phyloP scores from a whole-genome alignment of 2,888 invertebrate genomes.

The Tuberolachnus salignus region DNA sequence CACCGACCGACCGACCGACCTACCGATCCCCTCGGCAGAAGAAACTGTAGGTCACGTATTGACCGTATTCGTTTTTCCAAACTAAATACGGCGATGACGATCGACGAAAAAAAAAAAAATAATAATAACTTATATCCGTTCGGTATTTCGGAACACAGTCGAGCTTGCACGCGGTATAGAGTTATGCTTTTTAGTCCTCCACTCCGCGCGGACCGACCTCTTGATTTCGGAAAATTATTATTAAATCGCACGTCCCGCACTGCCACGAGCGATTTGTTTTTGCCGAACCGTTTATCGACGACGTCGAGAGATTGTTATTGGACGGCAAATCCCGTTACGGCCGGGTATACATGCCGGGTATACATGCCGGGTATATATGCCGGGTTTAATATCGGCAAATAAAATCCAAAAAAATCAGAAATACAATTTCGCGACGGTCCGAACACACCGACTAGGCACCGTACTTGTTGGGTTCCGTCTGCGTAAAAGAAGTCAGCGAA shows the following conservation, averaged over 20 bases:
- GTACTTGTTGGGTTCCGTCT: neutral
- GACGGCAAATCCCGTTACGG: neutral
- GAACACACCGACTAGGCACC: neutral
- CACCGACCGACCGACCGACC: neutral
- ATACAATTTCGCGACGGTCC: neutral
- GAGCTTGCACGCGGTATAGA: slow-evolving; percentile 4
- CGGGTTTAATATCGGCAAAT: neutral
- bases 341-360: neutral
- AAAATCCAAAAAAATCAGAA: neutral
- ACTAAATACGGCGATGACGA: neutral
- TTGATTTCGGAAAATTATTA: slow-evolving; percentile 16
- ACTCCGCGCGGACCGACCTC: neutral
- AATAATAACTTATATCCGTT: slow-evolving; percentile 26
- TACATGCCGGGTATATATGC: neutral
- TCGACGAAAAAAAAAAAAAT: neutral
- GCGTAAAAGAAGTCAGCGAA: too few species aligned
- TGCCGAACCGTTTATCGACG: slow-evolving; percentile 2
- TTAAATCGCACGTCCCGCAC: neutral
- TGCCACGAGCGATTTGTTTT: slow-evolving; percentile 12
- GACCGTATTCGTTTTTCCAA: neutral
- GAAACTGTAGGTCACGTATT: slow-evolving; percentile 32
- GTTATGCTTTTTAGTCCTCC: slow-evolving; percentile 13
- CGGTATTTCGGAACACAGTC: slow-evolving; percentile 31
- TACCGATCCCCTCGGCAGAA: too few species aligned
- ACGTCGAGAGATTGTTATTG: neutral